A percentile compares a stretch with the other conserved stretches of the same genome.
Conservation (phyloP, 30 jellyfish, hydroid and myxozoan genomes). For the Turritopsis rubra region DNA sequence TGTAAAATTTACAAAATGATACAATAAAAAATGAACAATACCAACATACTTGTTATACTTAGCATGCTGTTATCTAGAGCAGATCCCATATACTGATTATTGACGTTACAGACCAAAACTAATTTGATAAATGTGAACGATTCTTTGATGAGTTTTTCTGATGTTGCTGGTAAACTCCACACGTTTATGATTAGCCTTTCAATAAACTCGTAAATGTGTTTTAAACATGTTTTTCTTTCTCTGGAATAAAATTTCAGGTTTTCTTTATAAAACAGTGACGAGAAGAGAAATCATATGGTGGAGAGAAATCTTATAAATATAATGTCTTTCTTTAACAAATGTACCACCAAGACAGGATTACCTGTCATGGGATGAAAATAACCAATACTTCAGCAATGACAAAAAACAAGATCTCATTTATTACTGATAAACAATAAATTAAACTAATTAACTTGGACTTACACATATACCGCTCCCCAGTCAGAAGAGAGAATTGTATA, state of each 20-base stretch:
- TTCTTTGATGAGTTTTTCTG: not conserved
- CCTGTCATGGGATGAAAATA: not conserved
- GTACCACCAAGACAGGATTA: no score
- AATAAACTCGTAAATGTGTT: not conserved
- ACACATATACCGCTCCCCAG: not conserved
- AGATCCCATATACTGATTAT: not conserved
- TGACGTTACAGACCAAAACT: not conserved
- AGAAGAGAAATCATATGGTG: no score
- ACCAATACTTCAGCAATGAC: not conserved
- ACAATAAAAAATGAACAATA: no score
- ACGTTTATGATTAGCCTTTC: not conserved
- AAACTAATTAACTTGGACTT: no score
- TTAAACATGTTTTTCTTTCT: not conserved
- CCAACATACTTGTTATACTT: not conserved
- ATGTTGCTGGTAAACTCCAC: slow-evolving; percentile 23
- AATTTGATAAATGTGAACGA: slow-evolving; percentile 14
- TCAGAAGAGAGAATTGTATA: not conserved
- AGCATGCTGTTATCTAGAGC: not conserved
- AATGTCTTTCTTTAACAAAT: no score
- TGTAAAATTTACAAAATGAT: not conserved
- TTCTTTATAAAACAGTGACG: no score
- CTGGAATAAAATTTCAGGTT: not conserved
- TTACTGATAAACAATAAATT: not conserved
- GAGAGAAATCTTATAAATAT: no score
- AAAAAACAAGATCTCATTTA: not conserved